Evolutionary conservation across 2,113 vertebrate species (phyloP), one percentile per base, ranked within the genome.

Genomic region (Benitochromis conjunctus): DNA sequence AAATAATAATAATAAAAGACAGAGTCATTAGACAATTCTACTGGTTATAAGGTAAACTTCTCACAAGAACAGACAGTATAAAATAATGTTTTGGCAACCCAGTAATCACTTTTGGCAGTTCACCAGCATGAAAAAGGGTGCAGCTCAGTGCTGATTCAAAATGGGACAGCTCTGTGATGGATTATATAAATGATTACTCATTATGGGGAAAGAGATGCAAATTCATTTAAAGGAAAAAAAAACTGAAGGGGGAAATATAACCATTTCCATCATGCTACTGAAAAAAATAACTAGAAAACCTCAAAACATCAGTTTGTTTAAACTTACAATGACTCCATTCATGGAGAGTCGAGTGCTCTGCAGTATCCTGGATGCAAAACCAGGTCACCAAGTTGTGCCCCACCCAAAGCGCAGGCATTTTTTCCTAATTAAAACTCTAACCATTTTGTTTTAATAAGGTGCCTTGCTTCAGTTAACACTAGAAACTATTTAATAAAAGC

Each of bases 101-200:
- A 85, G 84, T 64, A 91, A 91, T 88, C 86, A 82, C 86, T 74
- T 86, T 85, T 89, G 90, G 93, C 92, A 92, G 88, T 57, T 58
- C 71, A 85, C 82, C 82, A 93, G 71, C 21, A 81, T 46, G 86
- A 86, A 91, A 85, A 82, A 71, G 92, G 92, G 91, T 94, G 93
- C 31, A 79, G 91, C 80, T 79, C 86, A 84, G 66, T 10, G 21
- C 19, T 5, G 83, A 78, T 84, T 89, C 51, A 90, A 93, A 91
- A 88, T 26, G 54, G 85, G n/a, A 86, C 10, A n/a, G 29, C 66
- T 83, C 66, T 76, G 71, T 74, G 66, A 89, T 88, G 54, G 76
- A 93, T 94, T 91, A 91, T 79, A 77, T 74, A 87, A 93, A 56
- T 43, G 56, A 85, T 91, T 93, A 91, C 56, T 93, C 86, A 89